These are phyloP conservation scores for Brachirus orientalis DNA, from an alignment of 2,113 vertebrate species.

Conservation along the genomic window DNA sequence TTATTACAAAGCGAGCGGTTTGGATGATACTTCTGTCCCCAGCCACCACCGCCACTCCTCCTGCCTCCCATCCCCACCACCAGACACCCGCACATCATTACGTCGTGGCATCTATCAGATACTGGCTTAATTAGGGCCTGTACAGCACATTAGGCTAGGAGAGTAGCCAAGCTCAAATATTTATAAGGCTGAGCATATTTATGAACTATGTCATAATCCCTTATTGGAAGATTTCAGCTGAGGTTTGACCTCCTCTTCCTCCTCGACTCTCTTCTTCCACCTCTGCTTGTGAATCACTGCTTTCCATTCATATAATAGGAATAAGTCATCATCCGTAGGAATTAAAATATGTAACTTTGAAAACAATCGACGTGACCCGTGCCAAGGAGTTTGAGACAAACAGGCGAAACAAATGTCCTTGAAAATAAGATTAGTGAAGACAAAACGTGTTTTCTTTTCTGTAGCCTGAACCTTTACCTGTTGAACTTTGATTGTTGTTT, in stretches of 20 bases:
- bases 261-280: background rate
- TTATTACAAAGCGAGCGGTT: slow-evolving; percentile 73
- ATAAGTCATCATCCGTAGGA: too few relatives aligned
- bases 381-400: too few relatives aligned
- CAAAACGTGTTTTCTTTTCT: slow-evolving; percentile 19
- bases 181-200: slow-evolving; percentile 85
- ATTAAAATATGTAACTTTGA: background rate
- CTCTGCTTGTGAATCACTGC: background rate
- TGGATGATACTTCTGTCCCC: slow-evolving; percentile 69
- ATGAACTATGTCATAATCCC: slow-evolving; percentile 82
- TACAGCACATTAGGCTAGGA: slow-evolving; percentile 83
- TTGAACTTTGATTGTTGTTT: slow-evolving; percentile 56
- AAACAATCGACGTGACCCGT: background rate
- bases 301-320: background rate
- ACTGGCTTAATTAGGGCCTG: slow-evolving; percentile 83
- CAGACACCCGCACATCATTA: slow-evolving; percentile 80
- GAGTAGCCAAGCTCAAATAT: slow-evolving; percentile 84
- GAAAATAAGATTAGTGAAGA: slow-evolving; percentile 33
- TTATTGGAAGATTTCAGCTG: slow-evolving; percentile 70
- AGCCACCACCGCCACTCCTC: slow-evolving; percentile 26
- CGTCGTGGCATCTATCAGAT: slow-evolving; percentile 82
- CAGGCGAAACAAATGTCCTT: slow-evolving; percentile 31
- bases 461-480: slow-evolving; percentile 53
- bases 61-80: slow-evolving; percentile 36
- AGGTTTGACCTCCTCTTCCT: slow-evolving; percentile 38